These are phyloP conservation scores for Pangasius sanitwongsei DNA, from an alignment of 2,797 vertebrate species.

Conservation along the genomic window DNA sequence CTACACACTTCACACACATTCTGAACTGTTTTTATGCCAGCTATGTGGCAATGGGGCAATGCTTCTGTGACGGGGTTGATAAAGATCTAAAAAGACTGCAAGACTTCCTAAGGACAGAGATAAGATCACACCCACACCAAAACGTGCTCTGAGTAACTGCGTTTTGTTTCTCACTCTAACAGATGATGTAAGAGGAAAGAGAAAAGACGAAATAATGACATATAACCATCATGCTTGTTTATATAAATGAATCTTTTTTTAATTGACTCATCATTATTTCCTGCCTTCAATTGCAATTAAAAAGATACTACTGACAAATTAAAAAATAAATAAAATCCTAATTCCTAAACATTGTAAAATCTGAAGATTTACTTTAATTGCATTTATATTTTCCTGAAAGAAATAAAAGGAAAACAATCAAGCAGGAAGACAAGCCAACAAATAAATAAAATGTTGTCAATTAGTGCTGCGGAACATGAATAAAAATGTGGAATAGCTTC, in stretches of 20 bases:
- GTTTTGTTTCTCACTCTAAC: background rate
- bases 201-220: background rate
- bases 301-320: too few relatives aligned
- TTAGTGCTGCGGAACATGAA: too few relatives aligned
- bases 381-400: background rate
- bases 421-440: too few relatives aligned
- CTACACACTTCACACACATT: background rate
- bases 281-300: background rate
- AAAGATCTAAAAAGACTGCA: background rate
- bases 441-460: too few relatives aligned
- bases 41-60: background rate
- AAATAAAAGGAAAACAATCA: background rate
- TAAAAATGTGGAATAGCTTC: too few relatives aligned
- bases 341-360: background rate
- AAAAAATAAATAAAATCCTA: too few relatives aligned
- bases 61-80: background rate
- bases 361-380: background rate
- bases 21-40: background rate
- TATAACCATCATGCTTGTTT: background rate
- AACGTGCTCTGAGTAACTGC: background rate
- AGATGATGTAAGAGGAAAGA: background rate
- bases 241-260: background rate
- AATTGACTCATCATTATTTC: background rate
- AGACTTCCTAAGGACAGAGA: background rate
- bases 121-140: background rate